Percentiles rank a stretch among this genome's conserved stretches.
Evolutionary conservation across 1,140 invertebrate genomes (phyloP).

Genomic region (Octopus bimaculoides): DNA sequence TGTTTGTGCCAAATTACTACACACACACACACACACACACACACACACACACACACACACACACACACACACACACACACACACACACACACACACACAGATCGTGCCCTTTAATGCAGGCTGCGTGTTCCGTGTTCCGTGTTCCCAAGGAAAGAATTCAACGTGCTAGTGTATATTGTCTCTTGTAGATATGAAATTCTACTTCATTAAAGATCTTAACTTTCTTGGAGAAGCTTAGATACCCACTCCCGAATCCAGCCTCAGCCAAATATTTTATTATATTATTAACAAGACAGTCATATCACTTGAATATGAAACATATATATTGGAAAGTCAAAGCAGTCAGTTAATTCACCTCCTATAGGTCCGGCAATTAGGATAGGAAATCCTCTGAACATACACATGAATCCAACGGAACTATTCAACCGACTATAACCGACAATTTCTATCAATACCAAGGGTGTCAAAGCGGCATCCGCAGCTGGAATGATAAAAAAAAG

Average conservation of each 20-base stretch:
- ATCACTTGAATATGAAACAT: background rate
- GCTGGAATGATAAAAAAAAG: background rate
- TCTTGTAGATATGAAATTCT: background rate
- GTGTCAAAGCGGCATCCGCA: background rate
- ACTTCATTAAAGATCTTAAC: background rate
- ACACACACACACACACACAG: too few species aligned
- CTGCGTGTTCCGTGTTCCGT: too few species aligned
- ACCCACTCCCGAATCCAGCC: background rate
- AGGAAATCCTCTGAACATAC: background rate
- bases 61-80: too few species aligned
- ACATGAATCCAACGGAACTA: conserved; percentile 1
- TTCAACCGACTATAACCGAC: background rate
- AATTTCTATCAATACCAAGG: background rate
- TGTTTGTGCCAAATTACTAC: too few species aligned
- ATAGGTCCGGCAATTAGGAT: background rate
- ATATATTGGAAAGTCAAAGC: background rate
- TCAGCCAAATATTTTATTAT: background rate
- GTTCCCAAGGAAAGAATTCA: background rate
- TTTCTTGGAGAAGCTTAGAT: background rate
- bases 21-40: too few species aligned
- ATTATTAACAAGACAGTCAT: background rate
- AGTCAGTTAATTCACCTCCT: background rate
- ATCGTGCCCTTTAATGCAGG: too few species aligned
- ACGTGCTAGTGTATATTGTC: background rate
- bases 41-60: too few species aligned